Evolutionary conservation across 2,888 invertebrate genomes (phyloP).

Genomic region (Heliconius cydno): DNA sequence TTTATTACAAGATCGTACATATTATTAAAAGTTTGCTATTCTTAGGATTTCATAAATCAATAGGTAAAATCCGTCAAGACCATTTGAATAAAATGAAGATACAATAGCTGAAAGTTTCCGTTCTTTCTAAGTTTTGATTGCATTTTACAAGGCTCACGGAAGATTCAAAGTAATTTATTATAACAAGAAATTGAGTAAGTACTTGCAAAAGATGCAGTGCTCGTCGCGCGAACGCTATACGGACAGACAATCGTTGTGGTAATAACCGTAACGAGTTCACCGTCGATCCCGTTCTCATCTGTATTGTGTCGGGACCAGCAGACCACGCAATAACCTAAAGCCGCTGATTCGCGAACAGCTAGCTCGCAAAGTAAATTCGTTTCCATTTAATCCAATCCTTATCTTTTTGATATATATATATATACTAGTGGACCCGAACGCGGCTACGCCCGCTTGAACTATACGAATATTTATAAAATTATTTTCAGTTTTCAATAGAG

Average conservation of each 20-base stretch:
- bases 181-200: slow-evolving; percentile 62
- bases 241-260: slow-evolving; percentile 69
- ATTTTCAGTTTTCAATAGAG: no score
- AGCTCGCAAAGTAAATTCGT: slow-evolving; percentile 49
- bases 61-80: background rate
- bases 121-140: slow-evolving; percentile 1
- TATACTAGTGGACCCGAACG: no score
- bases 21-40: background rate
- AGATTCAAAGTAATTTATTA: slow-evolving; percentile 57
- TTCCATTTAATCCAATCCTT: slow-evolving; percentile 40
- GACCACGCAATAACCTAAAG: slow-evolving; percentile 59
- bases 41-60: background rate
- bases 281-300: slow-evolving; percentile 66
- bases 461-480: no score
- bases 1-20: background rate
- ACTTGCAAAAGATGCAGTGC: slow-evolving; percentile 52
- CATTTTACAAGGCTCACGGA: slow-evolving; percentile 40
- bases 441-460: no score
- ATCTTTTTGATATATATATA: slow-evolving; percentile 20
- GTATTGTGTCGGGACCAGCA: slow-evolving; percentile 65
- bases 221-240: slow-evolving; percentile 62
- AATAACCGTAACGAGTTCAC: slow-evolving; percentile 72
- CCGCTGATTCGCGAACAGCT: slow-evolving; percentile 45
- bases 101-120: background rate
- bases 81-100: background rate